Evolutionary conservation across 2,888 invertebrate species (phyloP).

Genomic region (Ophion obscuratus): DNA sequence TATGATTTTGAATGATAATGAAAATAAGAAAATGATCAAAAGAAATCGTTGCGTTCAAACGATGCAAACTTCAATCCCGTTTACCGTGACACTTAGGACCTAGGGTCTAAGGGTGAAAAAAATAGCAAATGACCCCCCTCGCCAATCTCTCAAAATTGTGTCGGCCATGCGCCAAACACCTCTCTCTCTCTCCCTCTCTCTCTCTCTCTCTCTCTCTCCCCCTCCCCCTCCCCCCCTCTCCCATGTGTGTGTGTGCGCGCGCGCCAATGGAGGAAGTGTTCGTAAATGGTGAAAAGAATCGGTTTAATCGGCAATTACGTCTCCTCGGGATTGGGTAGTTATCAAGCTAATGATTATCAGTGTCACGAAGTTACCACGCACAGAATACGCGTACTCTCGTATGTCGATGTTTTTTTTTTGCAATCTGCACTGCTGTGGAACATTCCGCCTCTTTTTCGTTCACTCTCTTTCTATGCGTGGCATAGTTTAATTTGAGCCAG

Average conservation of each 20-base stretch:
- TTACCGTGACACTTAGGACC: neutral
- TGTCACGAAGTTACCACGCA: slow-evolving; percentile 48
- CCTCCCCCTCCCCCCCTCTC: no score
- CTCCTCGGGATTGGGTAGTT: slow-evolving; percentile 45
- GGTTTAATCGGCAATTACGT: slow-evolving; percentile 3
- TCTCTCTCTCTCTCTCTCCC: no score
- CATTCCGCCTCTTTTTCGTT: neutral
- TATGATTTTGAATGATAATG: no score
- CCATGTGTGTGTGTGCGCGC: no score
- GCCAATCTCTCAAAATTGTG: no score
- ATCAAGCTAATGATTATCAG: slow-evolving; percentile 52
- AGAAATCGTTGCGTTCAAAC: neutral
- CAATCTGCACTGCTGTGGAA: slow-evolving; percentile 34
- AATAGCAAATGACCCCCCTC: no score
- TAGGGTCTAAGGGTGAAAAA: no score
- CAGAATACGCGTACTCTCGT: slow-evolving; percentile 9
- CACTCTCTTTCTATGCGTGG: neutral
- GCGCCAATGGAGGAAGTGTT: neutral
- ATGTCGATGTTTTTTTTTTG: slow-evolving; percentile 8
- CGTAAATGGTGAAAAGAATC: neutral
- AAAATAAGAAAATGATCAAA: no score
- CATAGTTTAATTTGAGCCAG: slow-evolving; percentile 5
- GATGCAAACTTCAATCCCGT: neutral
- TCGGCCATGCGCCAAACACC: no score
- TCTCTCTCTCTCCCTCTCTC: no score